Evolutionary conservation across 2,888 invertebrate species (phyloP), one percentile per base, ranked within the genome.

Genomic region (Pristionchus fissidentatus): DNA sequence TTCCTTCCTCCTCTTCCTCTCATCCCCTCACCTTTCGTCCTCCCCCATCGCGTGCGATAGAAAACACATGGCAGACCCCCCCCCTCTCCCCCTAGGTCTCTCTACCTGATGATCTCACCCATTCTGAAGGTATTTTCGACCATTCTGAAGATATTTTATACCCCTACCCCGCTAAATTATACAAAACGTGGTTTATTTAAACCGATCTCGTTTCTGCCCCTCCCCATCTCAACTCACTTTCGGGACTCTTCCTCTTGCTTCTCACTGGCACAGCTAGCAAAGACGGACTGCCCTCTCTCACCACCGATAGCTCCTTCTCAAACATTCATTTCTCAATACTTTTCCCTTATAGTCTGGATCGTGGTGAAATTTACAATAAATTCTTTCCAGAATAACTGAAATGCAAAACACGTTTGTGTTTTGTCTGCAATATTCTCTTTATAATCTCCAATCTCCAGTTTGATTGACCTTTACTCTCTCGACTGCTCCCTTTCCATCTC

Each of bases 241-340:
- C 78, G 5, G 78, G 78, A 55, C n/a, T 55, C 55, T 38, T 78
- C 55, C 78, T 78, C 0, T 52, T 22, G 13, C 55, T 55, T 78
- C 55, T 52, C 35, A 32, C 46, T 32, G 78, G 78, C 1, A 78
- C 55, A 35, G 52, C 32, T 29, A 78, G 38, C 29, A 49, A 22
- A n/a, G 78, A 78, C 8, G 78, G 78, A 78, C 78, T 78, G 22
- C 78, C 78, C 15, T 78, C 78, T 38, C 78, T 52, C 3, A 66
- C 38, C 66, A 66, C 0, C 7, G 66, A 66, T 38, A 35, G 35
- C 22, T 66, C 66, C 66, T 66, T 66, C 29, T 46, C 29, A 0
- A 75, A 75, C 19, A 26, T 7, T 10, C 7, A 46, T 15, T 46
- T 10, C 46, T 46, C 46, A 46, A 46, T 46, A 10, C 15, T 10